Percentiles rank a stretch among this genome's conserved stretches.
Evolutionary conservation across 2,113 vertebrate genomes (phyloP).

Genomic region (Ochotona curzoniae): DNA sequence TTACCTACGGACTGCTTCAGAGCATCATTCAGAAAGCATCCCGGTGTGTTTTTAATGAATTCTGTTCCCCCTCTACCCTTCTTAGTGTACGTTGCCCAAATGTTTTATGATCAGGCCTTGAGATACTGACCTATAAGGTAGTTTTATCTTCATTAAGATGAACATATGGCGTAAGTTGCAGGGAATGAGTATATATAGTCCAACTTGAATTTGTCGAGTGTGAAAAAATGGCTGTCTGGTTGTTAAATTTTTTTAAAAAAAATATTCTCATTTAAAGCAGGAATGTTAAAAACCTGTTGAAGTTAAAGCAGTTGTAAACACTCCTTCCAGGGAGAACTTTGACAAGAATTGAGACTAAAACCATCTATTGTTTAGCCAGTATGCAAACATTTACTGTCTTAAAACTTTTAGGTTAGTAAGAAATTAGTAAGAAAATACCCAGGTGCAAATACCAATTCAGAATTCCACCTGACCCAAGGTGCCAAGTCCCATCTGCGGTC

Average conservation of each 20-base stretch:
- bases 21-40: not conserved
- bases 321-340: not conserved
- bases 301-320: not conserved
- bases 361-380: not conserved
- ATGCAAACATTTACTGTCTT: not conserved
- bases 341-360: not conserved
- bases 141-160: not conserved
- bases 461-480: not conserved
- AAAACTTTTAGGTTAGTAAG: not conserved
- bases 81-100: not conserved
- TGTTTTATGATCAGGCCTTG: not conserved
- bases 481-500: not conserved
- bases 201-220: not conserved
- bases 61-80: too few relatives aligned
- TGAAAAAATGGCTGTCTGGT: not conserved
- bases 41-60: not conserved
- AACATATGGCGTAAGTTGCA: not conserved
- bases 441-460: not conserved
- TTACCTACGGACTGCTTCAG: not conserved
- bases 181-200: not conserved
- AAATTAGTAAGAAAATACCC: not conserved
- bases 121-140: not conserved
- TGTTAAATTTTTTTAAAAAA: not conserved
- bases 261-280: constrained; percentile 2
- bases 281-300: not conserved